phyloP scores from a whole-genome alignment of 2,797 vertebrate genomes.

The Trichosurus vulpecula region DNA sequence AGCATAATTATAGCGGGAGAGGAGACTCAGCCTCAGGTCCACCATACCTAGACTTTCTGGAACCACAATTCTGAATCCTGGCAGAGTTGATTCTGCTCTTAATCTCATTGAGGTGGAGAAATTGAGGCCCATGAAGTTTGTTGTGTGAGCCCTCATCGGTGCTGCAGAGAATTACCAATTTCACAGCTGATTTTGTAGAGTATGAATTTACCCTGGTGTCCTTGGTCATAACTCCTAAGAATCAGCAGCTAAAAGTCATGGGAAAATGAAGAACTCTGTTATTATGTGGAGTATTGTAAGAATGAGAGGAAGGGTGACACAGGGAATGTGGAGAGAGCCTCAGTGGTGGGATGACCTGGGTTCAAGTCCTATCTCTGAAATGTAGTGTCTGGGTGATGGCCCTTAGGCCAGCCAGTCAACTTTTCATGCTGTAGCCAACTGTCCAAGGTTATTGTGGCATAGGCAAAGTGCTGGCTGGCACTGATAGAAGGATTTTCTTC shows the following conservation, averaged over 20 bases:
- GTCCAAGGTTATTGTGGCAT: background rate
- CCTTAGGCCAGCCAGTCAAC: background rate
- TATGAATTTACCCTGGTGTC: slow-evolving; percentile 21
- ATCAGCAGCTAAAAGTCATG: background rate
- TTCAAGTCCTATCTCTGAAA: background rate
- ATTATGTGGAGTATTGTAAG: background rate
- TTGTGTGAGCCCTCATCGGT: slow-evolving; percentile 8
- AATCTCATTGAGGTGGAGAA: slow-evolving; percentile 51
- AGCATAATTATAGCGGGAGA: slow-evolving; percentile 43
- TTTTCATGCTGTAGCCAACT: background rate
- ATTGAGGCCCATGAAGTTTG: slow-evolving; percentile 16
- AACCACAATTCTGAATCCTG: slow-evolving; percentile 50
- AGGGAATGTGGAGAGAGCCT: background rate
- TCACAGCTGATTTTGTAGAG: slow-evolving; percentile 7
- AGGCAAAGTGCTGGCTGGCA: background rate
- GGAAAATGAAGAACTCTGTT: background rate
- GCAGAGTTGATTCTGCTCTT: slow-evolving; percentile 4
- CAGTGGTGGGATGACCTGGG: background rate
- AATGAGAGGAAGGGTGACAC: background rate
- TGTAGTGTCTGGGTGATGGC: background rate
- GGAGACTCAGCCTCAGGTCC: slow-evolving; percentile 36
- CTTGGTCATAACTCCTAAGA: slow-evolving; percentile 10
- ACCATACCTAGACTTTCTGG: slow-evolving; percentile 47
- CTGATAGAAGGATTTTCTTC: background rate
- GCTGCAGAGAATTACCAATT: slow-evolving; percentile 14